Base-by-base conservation (phyloP, 1,140 invertebrate genomes). In the Mactra quadrangularis region DNA sequence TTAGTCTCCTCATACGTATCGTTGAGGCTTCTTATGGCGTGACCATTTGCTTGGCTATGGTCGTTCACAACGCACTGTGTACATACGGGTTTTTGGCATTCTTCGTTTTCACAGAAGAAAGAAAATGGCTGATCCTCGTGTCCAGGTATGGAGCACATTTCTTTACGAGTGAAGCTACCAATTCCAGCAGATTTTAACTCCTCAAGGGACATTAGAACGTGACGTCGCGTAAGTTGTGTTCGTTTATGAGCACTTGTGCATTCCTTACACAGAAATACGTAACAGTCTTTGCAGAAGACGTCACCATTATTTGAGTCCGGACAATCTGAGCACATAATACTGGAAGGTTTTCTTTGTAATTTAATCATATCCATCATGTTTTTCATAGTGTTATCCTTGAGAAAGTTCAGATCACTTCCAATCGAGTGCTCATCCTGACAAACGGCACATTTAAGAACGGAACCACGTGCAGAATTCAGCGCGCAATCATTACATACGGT, bases 71-170 rank as follows among this genome's bases (percentile, higher is more conserved):
- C 70, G 38, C 79, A 82, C 19, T 74, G 71, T 13, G 79, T 74
- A 47, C 79, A 82, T 6, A 82, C 71, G 13, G 79, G 70, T 22
- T 55, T 82, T 52, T 82, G 78, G 53, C 78, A 71, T 19, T 82
- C 79, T 11, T 53, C 47, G 41, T 74, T 74, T n/a, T 74, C 70
- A 22, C 68, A 82, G 50, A 64, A 82, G 35, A 74, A 82, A 33
- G 70, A 64, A 55, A 82, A 74, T 38, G 70, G 79, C 59, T 82
- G 79, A 53, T 82, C 79, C 79, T 66, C 70, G 79, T 82, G 79
- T 15, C 79, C 79, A 27, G 55, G 41, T 15, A 74, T 27, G 53
- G 57, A 66, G 66, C 79, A 82, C 59, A 74, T 72, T 35, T 82
- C 70, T 35, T 82, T 82, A 29, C 70, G 55, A 6, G 71, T 62